Evolutionary conservation across 1,140 invertebrate species (phyloP).

Genomic region (Drosophila tani): DNA sequence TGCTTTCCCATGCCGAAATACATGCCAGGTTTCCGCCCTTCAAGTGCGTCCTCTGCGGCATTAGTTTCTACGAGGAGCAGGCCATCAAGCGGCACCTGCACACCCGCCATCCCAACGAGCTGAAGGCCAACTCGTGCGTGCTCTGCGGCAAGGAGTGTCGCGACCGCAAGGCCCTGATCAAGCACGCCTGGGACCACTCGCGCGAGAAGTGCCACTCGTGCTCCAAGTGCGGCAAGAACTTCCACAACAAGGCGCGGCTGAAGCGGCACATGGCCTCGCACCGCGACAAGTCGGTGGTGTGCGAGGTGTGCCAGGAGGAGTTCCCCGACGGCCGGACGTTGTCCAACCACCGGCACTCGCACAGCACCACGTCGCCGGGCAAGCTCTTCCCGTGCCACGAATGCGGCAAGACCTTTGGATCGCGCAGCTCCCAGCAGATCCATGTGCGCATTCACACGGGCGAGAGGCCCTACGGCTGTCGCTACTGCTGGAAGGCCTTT

Average conservation of each 20-base stretch:
- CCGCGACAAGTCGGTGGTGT: constrained; percentile 89
- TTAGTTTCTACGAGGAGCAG: constrained; percentile 79
- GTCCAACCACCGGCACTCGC: constrained; percentile 90
- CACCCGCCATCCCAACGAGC: constrained; percentile 71
- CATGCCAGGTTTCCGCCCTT: constrained; percentile 88
- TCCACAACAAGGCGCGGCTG: constrained; percentile 89
- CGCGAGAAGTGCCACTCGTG: constrained; percentile 88
- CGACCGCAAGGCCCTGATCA: constrained; percentile 88
- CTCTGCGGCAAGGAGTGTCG: constrained; percentile 90
- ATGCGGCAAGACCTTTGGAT: constrained; percentile 94
- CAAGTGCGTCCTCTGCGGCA: constrained; percentile 85
- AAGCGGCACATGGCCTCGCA: constrained; percentile 89
- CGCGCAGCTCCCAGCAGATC: constrained; percentile 96
- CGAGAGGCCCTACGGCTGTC: constrained; percentile 94
- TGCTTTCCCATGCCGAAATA: constrained; percentile 91
- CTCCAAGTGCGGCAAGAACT: constrained; percentile 89
- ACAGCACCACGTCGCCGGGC: constrained; percentile 87
- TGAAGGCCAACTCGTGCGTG: constrained; percentile 86
- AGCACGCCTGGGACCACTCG: constrained; percentile 88
- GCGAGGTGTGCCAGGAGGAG: constrained; percentile 90
- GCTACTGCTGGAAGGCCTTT: constrained; percentile 99
- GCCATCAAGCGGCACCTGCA: constrained; percentile 78
- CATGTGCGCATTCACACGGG: constrained; percentile 94
- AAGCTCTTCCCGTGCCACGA: constrained; percentile 93
- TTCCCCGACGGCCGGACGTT: constrained; percentile 89